Evolutionary conservation across 2,113 vertebrate genomes (phyloP).

Genomic region (Callaeas wilsoni): DNA sequence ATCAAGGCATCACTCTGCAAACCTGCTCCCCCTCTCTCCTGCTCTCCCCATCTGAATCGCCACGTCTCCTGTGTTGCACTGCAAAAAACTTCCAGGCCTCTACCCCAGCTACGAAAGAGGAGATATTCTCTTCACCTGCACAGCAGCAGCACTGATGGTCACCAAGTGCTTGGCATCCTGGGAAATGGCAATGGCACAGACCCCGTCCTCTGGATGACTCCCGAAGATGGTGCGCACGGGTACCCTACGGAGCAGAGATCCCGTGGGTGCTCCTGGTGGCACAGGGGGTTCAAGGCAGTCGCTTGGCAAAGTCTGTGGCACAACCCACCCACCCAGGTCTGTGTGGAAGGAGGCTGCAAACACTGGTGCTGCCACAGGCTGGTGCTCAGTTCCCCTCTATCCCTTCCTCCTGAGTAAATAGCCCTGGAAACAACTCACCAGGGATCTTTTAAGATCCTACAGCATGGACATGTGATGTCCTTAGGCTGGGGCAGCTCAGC

Average conservation of each 20-base stretch:
- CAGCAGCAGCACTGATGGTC: conserved; percentile 76
- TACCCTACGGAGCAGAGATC: conserved; percentile 70
- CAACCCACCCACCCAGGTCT: not conserved
- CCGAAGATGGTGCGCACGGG: conserved; percentile 87
- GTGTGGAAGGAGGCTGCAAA: not conserved
- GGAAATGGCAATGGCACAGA: conserved; percentile 79
- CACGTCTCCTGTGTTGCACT: not conserved
- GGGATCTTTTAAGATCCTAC: not conserved
- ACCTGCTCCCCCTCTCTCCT: fast-evolving
- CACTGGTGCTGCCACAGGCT: not conserved
- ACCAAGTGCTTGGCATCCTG: conserved; percentile 79
- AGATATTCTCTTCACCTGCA: conserved; percentile 75
- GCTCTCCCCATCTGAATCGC: not conserved
- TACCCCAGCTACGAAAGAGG: fast-evolving
- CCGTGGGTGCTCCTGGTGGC: not conserved
- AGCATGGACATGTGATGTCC: not conserved
- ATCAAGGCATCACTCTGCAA: not conserved
- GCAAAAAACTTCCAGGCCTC: not conserved
- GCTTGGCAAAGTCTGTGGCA: not conserved
- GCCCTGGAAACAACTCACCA: not conserved
- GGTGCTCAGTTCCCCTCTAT: not conserved
- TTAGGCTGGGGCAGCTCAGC: not conserved
- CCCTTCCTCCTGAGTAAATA: not conserved
- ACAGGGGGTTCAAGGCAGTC: not conserved
- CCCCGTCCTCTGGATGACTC: conserved; percentile 74